Evolutionary conservation across 2,113 vertebrate species (phyloP).

Genomic region (Apodemus sylvaticus): DNA sequence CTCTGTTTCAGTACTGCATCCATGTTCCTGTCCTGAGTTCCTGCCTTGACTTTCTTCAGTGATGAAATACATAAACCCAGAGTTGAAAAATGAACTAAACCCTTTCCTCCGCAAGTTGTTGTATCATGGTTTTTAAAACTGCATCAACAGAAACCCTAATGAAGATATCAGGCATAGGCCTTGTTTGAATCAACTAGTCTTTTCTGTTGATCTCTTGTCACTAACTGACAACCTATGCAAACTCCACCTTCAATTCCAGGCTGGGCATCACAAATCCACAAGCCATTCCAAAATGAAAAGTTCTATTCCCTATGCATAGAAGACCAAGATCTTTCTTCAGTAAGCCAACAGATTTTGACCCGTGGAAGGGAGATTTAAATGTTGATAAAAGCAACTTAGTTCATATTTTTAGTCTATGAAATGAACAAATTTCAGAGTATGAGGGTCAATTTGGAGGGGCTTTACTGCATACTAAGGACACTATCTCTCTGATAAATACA

Average conservation of each 20-base stretch:
- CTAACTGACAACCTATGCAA: constrained; percentile 41
- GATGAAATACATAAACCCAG: background rate
- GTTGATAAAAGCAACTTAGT: background rate
- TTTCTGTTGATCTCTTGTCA: constrained; percentile 21
- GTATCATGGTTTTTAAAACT: background rate
- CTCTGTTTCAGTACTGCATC: background rate
- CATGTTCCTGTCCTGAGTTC: background rate
- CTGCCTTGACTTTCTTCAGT: background rate
- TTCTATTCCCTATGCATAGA: constrained; percentile 57
- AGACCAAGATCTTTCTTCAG: constrained; percentile 61
- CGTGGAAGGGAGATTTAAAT: background rate
- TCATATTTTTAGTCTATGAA: background rate
- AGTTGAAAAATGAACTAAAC: background rate
- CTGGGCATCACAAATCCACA: constrained; percentile 6
- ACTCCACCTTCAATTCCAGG: constrained; percentile 46
- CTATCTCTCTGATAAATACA: background rate
- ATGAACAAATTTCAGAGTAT: background rate
- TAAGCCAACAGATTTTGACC: background rate
- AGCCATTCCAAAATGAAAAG: constrained; percentile 59
- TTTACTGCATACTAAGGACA: background rate
- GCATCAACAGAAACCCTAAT: background rate
- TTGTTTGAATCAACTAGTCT: constrained; percentile 61
- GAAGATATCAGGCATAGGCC: background rate
- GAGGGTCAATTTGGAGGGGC: background rate
- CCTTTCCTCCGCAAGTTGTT: background rate